Evolutionary conservation across 2,888 invertebrate genomes (phyloP), one percentile per base, ranked within the genome.

Genomic region (Osmoderma eremita): DNA sequence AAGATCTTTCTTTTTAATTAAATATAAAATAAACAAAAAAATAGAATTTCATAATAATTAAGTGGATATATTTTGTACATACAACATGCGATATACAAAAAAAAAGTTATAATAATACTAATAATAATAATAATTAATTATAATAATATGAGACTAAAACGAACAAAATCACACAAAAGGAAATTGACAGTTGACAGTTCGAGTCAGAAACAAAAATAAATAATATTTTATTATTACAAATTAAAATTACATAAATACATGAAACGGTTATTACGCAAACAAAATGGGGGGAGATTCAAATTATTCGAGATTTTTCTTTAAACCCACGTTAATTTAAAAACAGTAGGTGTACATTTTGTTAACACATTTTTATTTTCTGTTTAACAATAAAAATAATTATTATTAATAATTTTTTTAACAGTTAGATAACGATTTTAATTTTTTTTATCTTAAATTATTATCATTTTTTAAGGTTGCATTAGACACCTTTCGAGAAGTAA

Each of bases 51-150:
- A 53, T 53, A 77, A 75, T 77, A 38, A 53, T 53, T 78, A 78
- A 78, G 78, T 78, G 78, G 77, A 76, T 76, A 76, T 78, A 74
- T 77, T 79, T 80, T 79, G 79, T 79, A 79, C 79, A 79, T 76
- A 78, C 78, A 10, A 30, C 30, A 30, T 30, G 30, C 30, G 10
- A 8, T 30, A 76, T 73, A 73, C 74, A 76, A 74, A 66, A 42
- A 67, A 30, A 30, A 30, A 30, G 30, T 30, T 30, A 30, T 24
- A 73, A 65, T 51, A 58, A 66, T 30, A 38, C 67, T 65, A 63
- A 69, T 75, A 75, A 69, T 74, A 73, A 38, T 53, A 38, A 53
- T 39, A 53, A 38, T 53, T 51, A 51, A 48, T 48, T 48, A 48
- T 8, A 12, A 22, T 48, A 48, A 48, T 48, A 50, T 30, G 22